Conservation (phyloP, 1,140 invertebrate species). For the Lanistes nyassanus region DNA sequence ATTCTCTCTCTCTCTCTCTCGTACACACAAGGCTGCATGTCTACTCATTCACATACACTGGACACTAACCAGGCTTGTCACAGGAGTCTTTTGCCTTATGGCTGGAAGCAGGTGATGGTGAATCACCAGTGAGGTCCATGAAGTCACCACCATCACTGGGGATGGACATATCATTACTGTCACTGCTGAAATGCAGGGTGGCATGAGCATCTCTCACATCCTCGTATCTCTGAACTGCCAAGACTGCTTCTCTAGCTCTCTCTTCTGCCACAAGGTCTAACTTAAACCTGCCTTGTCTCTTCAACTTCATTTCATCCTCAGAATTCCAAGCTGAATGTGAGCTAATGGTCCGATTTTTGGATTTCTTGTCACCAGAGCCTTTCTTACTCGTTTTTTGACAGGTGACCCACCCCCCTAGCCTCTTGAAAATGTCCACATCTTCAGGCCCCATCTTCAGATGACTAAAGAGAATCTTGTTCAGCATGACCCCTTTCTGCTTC, state of each 20-base stretch:
- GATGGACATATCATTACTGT: background rate
- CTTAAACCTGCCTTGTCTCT: slow-evolving; percentile 2
- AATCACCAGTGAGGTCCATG: slow-evolving; percentile 10
- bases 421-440: slow-evolving; percentile 44
- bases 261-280: slow-evolving; percentile 20
- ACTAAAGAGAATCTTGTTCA: slow-evolving; percentile 38
- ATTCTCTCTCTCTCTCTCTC: no score
- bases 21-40: no score
- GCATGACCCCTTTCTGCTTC: slow-evolving; percentile 13
- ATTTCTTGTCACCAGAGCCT: background rate
- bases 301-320: slow-evolving; percentile 8
- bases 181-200: background rate
- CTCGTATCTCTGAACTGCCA: slow-evolving; percentile 21
- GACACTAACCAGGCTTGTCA: slow-evolving; percentile 15
- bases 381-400: slow-evolving; percentile 11
- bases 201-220: no score
- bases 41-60: no score
- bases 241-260: slow-evolving; percentile 35
- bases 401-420: slow-evolving; percentile 42
- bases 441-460: slow-evolving; percentile 38
- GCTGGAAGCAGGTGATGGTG: background rate
- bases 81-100: slow-evolving; percentile 1
- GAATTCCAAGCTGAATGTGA: background rate
- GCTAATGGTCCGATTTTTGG: background rate
- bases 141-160: background rate